phyloP scores from a whole-genome alignment of 2,888 invertebrate species.

The Luffia ferchaultella region DNA sequence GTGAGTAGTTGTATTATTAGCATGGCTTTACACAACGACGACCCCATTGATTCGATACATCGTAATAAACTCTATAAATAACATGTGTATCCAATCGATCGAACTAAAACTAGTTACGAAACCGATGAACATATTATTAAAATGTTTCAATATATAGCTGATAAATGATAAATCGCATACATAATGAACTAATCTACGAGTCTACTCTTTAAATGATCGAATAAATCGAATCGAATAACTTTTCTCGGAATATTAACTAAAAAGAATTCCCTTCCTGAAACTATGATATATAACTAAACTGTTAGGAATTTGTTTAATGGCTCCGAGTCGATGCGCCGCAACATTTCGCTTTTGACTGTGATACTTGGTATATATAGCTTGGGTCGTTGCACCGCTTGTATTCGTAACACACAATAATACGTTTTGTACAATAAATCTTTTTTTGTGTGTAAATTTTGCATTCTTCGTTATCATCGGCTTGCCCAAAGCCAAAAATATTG shows the following conservation, averaged over 20 bases:
- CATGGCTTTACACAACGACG: slow-evolving; percentile 50
- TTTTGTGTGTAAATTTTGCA: slow-evolving; percentile 9
- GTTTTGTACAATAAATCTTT: slow-evolving; percentile 21
- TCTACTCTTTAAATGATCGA: no score
- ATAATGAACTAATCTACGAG: no score
- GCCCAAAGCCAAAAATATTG: not conserved
- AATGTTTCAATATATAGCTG: no score
- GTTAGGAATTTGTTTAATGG: slow-evolving; percentile 24
- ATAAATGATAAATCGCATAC: no score
- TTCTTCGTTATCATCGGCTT: not conserved
- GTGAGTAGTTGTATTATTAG: slow-evolving; percentile 44
- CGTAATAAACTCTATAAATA: slow-evolving; percentile 39
- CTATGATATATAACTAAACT: not conserved
- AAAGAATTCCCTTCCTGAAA: not conserved
- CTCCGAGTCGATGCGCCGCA: slow-evolving; percentile 33
- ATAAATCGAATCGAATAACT: no score
- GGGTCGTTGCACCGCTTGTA: slow-evolving; percentile 46
- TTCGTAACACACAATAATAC: slow-evolving; percentile 28
- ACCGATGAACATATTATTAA: slow-evolving; percentile 33
- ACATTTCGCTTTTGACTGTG: slow-evolving; percentile 33
- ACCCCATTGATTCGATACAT: slow-evolving; percentile 40
- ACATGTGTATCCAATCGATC: no score
- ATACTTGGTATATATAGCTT: slow-evolving; percentile 9
- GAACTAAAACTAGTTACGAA: slow-evolving; percentile 33
- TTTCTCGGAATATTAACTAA: not conserved